A percentile compares a stretch with the other conserved stretches of the same genome.
Evolutionary conservation across 2,888 invertebrate species (phyloP).

Genomic region (Pollenia amentaria): DNA sequence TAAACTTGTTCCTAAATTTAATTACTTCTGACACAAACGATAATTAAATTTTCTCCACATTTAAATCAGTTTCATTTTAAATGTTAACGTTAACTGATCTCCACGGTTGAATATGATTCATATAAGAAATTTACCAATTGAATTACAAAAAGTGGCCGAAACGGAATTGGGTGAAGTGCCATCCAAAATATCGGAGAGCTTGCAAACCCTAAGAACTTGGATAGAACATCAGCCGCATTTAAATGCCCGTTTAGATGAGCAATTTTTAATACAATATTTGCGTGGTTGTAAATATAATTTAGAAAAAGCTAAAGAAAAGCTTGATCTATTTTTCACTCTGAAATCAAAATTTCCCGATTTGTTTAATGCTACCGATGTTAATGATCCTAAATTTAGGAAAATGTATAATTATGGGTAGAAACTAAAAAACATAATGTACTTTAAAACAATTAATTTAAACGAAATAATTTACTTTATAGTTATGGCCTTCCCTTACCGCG

Average conservation of each 20-base stretch:
- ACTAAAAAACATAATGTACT: not conserved
- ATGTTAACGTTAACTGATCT: not conserved
- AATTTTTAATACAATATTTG: constrained; percentile 85
- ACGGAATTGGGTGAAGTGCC: constrained; percentile 85
- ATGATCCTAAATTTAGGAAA: constrained; percentile 76
- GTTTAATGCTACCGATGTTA: constrained; percentile 81
- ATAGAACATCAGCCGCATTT: constrained; percentile 85
- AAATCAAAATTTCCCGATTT: constrained; percentile 86
- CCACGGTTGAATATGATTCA: constrained; percentile 75
- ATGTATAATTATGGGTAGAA: constrained; percentile 78
- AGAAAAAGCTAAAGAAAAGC: constrained; percentile 85
- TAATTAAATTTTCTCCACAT: no score
- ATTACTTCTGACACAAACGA: no score
- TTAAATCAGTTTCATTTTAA: constrained; percentile 85
- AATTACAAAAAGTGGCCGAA: constrained; percentile 82
- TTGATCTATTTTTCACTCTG: constrained; percentile 86
- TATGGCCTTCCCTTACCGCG: constrained; percentile 81
- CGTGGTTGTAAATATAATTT: constrained; percentile 86
- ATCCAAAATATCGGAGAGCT: constrained; percentile 78
- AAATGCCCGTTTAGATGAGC: constrained; percentile 81
- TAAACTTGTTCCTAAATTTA: no score
- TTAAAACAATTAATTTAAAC: not conserved
- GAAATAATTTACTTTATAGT: constrained; percentile 73
- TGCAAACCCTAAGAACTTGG: constrained; percentile 85
- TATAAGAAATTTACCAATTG: constrained; percentile 77